These are phyloP conservation scores for Okapia johnstoni DNA, from an alignment of 2,113 vertebrate genomes.

Conservation along the genomic window DNA sequence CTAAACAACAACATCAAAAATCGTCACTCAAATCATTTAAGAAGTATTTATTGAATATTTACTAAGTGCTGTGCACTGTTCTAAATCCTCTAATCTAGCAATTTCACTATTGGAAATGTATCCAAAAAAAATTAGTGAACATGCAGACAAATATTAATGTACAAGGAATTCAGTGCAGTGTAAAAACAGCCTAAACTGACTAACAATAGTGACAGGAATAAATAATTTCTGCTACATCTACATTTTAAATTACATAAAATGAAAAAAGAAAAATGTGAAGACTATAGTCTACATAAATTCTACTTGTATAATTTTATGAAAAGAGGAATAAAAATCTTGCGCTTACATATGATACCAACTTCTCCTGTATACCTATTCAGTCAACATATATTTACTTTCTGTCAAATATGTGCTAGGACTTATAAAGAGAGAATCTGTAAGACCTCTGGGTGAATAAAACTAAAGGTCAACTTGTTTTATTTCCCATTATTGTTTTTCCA, in stretches of 20 bases:
- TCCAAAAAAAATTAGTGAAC: neutral
- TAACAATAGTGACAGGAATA: neutral
- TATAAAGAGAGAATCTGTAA: neutral
- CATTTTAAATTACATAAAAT: neutral
- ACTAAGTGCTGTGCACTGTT: neutral
- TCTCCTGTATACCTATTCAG: neutral
- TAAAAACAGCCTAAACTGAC: neutral
- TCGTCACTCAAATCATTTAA: neutral
- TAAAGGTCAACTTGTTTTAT: slow-evolving; percentile 2
- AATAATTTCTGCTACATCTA: slow-evolving; percentile 8
- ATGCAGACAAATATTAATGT: neutral
- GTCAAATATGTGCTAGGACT: neutral
- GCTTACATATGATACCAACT: neutral
- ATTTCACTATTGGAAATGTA: slow-evolving; percentile 17
- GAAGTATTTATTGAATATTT: neutral
- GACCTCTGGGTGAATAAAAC: neutral
- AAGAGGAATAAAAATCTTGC: neutral
- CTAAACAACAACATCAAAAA: neutral
- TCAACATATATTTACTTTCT: neutral
- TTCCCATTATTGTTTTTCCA: slow-evolving; percentile 20
- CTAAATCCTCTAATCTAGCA: neutral
- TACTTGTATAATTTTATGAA: neutral
- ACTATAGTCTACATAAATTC: neutral
- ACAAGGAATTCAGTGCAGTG: neutral
- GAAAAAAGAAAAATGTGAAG: neutral